Evolutionary conservation across 23 tunicate genomes (phyloP).

Genomic region (Phallusia fumigata): DNA sequence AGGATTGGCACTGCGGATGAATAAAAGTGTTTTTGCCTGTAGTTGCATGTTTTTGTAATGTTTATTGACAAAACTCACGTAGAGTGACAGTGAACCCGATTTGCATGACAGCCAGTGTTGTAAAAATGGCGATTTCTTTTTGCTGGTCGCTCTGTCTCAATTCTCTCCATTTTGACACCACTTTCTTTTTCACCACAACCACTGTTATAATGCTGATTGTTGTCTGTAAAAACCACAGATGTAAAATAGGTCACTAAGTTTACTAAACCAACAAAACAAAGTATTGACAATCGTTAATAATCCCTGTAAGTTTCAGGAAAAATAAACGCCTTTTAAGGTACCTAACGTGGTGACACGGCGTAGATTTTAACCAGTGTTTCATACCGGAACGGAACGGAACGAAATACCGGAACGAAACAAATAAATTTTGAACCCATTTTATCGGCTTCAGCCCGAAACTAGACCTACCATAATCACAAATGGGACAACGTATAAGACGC

Average conservation of each 20-base stretch:
- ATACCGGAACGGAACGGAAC: too few relatives aligned
- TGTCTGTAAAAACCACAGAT: not conserved
- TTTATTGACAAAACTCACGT: not conserved
- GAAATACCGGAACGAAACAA: too few relatives aligned
- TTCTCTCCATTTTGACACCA: too few relatives aligned
- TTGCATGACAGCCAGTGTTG: constrained; percentile 2
- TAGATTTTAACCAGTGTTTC: too few relatives aligned
- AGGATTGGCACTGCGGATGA: not conserved
- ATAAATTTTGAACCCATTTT: not conserved
- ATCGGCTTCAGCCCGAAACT: not conserved
- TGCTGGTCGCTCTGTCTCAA: not conserved
- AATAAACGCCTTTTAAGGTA: too few relatives aligned
- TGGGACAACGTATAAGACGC: not conserved
- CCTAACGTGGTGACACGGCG: too few relatives aligned
- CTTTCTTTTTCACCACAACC: not conserved
- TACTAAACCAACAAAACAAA: not conserved
- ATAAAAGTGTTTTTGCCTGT: not conserved
- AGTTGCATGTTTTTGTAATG: too few relatives aligned
- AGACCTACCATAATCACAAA: not conserved
- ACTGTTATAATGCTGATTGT: not conserved
- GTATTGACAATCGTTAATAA: not conserved
- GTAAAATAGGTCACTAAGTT: too few relatives aligned
- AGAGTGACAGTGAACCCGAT: constrained; percentile 1
- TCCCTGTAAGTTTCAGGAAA: too few relatives aligned
- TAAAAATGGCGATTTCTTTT: not conserved